Base-by-base conservation (phyloP, 2,113 vertebrate species). In the Thunnus maccoyii region DNA sequence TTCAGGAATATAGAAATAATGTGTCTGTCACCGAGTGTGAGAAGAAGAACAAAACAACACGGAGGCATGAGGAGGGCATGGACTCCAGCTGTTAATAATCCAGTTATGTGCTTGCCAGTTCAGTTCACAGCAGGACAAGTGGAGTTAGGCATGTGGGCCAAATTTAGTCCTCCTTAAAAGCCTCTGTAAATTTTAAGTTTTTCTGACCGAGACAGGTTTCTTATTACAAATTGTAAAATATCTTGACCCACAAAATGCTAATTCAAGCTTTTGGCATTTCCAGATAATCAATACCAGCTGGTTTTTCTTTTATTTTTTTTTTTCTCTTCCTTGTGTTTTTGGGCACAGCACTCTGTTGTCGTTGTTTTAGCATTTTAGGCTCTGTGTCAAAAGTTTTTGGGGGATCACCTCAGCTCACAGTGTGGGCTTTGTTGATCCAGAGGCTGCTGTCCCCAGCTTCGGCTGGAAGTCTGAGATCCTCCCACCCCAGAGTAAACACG, bases 401-500 rank as follows among this genome's bases (percentile, higher is more conserved):
- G 73, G 88, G 78, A 75, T 68, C 57, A 60, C 71, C 72, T 75
- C 55, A 10, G 7, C 47, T 61, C 57, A 51, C 76, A 71, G 46
- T 15, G 47, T 60, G 61, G 76, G 36, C 46, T 74, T 52, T 86
- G 86, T 89, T 85, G 80, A 66, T 86, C 68, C 63, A 75, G 66
- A 83, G 54, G 68, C 85, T 63, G 67, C 17, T 58, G 51, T 85
- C 85, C 50, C 13, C 30, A 20, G 51, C 77, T 48, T 5, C n/a
- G 22, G 76, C 68, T 79, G 66, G 52, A 85, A 80, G 79, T 83
- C 41, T 30, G 47, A 87, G 80, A 85, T 84, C 88, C 74, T 72
- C 66, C 58, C 57, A 64, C 55, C 61, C 3, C 11, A 72, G 83
- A 65, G 89, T 92, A 94, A 94, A 94, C 88, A 87, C 65, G 1